phyloP scores from a whole-genome alignment of 2,797 vertebrate species.

The Cetoscarus ocellatus region DNA sequence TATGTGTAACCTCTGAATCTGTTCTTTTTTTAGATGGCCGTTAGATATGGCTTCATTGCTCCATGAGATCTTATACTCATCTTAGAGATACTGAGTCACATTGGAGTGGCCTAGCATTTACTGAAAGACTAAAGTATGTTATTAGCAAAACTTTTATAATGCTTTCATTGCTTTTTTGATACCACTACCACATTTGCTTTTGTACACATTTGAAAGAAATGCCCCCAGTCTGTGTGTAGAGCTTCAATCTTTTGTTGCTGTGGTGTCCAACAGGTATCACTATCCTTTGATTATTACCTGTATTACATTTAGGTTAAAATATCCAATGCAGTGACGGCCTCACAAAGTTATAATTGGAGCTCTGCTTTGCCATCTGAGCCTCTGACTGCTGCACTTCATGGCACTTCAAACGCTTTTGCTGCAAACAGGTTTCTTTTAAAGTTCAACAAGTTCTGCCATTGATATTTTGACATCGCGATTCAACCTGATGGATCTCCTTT shows the following conservation, averaged over 20 bases:
- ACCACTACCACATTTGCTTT: too few relatives aligned
- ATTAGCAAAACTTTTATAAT: neutral
- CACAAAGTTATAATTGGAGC: neutral
- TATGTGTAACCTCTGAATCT: conserved; percentile 55
- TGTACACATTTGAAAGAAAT: too few relatives aligned
- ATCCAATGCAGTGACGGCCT: neutral
- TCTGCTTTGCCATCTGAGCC: neutral
- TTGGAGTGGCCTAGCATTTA: neutral
- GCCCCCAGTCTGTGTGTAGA: too few relatives aligned
- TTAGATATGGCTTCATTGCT: conserved; percentile 44
- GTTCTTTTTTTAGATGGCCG: conserved; percentile 39
- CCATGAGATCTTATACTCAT: conserved; percentile 5
- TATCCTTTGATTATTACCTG: too few relatives aligned
- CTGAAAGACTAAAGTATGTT: neutral
- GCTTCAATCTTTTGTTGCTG: too few relatives aligned
- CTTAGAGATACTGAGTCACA: neutral
- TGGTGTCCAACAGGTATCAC: too few relatives aligned
- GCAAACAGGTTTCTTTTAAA: neutral
- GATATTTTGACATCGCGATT: conserved; percentile 1
- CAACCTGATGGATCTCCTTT: conserved; percentile 22
- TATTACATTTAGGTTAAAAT: too few relatives aligned
- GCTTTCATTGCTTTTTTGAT: too few relatives aligned
- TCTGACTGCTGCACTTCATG: neutral
- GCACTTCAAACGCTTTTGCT: neutral
- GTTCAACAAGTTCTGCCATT: neutral